Base-by-base conservation (phyloP, 2,113 vertebrate species). In the Lepus americanus region DNA sequence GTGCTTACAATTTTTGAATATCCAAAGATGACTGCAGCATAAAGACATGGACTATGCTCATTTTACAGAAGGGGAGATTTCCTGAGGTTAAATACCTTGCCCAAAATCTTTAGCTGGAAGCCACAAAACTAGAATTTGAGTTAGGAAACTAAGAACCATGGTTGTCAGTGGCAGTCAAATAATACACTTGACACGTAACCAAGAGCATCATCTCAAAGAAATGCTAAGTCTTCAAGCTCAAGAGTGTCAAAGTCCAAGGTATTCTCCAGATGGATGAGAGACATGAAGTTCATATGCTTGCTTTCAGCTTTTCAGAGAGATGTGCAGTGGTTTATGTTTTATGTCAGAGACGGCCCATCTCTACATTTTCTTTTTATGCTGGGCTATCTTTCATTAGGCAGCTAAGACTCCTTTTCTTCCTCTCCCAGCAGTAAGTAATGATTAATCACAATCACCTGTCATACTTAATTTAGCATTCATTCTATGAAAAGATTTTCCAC, bases 391-490 rank as follows among this genome's bases (percentile, higher is more conserved):
- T 96, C 74, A 96, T 16, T 94, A 88, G 93, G 92, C 92, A 91
- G 12, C 70, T 97, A 92, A 97, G 93, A 29, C 39, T 83, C 93
- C 76, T 78, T 81, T 92, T 89, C 76, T 81, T 81, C 93, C 78
- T 94, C 25, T 97, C 94, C 91, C 94, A 74, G 0, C 3, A 97
- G 87, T 94, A 97, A 76, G 63, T 55, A 67, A 84, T 87, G 93
- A 98, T 98, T 97, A 98, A 98, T 98, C 97, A 97, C 20, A 5
- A 98, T 96, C 93, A 98, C 95, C 88, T 95, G 95, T 94, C 96
- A 98, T 61, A 97, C 76, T 81, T 94, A 98, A 98, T 97, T 98
- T 98, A 97, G 95, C 83, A 96, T 97, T 87, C 96, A 95, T 91
- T 97, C 85, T 89, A 82, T 95, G 63, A 79, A 97, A 98, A 97